Evolutionary conservation across 2,888 invertebrate species (phyloP), one percentile per base, ranked within the genome.

Genomic region (Lomographa bimaculata): DNA sequence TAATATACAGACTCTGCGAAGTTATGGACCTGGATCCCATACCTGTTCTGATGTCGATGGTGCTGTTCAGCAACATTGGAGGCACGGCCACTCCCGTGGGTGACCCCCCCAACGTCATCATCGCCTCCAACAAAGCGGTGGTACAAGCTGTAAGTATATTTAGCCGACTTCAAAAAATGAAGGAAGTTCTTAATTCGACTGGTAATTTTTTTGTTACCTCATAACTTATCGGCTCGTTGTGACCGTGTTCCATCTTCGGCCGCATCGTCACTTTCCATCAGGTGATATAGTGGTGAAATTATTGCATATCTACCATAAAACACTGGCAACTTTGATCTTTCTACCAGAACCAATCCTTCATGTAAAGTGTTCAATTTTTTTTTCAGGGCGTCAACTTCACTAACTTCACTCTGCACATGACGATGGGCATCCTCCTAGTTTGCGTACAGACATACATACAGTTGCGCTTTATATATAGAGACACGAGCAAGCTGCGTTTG

Each of bases 81-180:
- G 97, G 97, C 0, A 94, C 96, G 0, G 91, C 95, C 2, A 97
- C 97, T 0, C 97, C 97, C 0, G 94, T 98, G 0, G 97, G 97
- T 0, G 97, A 97, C 72, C 97, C 97, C 0, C 97, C 97, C 0
- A 97, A 97, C 69, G 96, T 97, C 40, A 96, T 98, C 51, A 96
- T 97, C 28, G 95, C 95, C 5, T 94, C 95, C 0, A 94, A 96
- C 78, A 87, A 91, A 16, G 91, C 91, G 16, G 93, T 96, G 5
- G 71, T 91, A 0, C 86, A 91, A 40, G 90, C 93, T 46, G 95
- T 95, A 75, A 91, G 91, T 19, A 14, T 14, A 3, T 14, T 14
- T 14, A 14, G 4, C 14, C 14, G 14, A 14, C 14, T 14, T 14
- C 14, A 14, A 14, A 14, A 14, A 14, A 14, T 3, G 14, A 4